Evolutionary conservation across 1,140 invertebrate genomes (phyloP), one percentile per base, ranked within the genome.

Genomic region (Penaeus vannamei): DNA sequence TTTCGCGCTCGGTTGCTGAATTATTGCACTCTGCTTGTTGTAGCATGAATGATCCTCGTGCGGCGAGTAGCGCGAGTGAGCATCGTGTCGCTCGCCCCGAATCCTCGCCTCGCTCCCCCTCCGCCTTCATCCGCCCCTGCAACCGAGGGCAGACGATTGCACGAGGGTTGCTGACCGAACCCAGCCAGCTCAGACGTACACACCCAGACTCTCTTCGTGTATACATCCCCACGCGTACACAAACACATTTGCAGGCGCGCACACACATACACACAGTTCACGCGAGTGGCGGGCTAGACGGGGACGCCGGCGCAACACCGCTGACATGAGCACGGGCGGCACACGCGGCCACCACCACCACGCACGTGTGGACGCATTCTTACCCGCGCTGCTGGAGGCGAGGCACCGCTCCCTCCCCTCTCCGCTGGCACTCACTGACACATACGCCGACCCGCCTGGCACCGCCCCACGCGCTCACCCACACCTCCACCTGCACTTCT

Each of bases 331-430:
- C 53, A 53, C 53, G 53, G 53, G 53, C 53, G 53, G 53, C 53
- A 87, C 86, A 87, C 86, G 86, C 86, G 86, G 86, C 85, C 82
- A 85, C 83, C 86, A 82, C 86, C 76, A 87, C 86, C 77, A 66
- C 86, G 79, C 86, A 87, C 86, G 80, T 87, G 86, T 69, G 80
- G 79, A 87, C 86, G 86, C 86, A 87, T 87, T 87, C 86, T 87
- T 87, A 87, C 86, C 86, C 86, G 86, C 86, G 79, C 86, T 87
- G 42, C 79, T 82, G 79, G 61, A 83, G 80, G 86, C 79, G 61
- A 87, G 86, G 83, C 86, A 87, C 80, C 62, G 86, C 62, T 85
- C 86, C 61, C 86, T 83, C 76, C 61, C 64, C 26, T 66, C 86
- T 87, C 86, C 46, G 86, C 80, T 87, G 79, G 53, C 86, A 72